These are phyloP conservation scores for Anagrus nilaparvatae DNA, from an alignment of 1,140 invertebrate species.

Conservation along the genomic window DNA sequence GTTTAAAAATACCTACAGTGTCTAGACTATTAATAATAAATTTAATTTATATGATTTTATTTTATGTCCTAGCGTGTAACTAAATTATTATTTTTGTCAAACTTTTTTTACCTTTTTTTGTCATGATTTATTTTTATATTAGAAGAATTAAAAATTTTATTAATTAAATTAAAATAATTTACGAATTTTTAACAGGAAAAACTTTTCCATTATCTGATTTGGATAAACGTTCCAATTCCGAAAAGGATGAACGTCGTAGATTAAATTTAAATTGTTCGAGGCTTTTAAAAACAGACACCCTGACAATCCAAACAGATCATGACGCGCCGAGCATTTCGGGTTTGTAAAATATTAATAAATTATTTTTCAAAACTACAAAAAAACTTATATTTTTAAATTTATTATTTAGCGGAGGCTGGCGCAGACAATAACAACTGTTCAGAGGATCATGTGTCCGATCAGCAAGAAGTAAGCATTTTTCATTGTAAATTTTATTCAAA, in stretches of 20 bases:
- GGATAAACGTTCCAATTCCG: slow-evolving; percentile 63
- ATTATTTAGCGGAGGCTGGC: slow-evolving; percentile 23
- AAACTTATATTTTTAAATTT: too few relatives aligned
- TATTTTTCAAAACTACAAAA: background rate
- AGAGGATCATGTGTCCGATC: slow-evolving; percentile 30
- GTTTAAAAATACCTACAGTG: too few relatives aligned
- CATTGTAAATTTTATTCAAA: background rate
- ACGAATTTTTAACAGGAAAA: slow-evolving; percentile 27
- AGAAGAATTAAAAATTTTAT: too few relatives aligned
- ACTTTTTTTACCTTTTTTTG: background rate
- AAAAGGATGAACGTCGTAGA: slow-evolving; percentile 61
- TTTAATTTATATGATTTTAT: too few relatives aligned
- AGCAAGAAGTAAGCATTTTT: slow-evolving; percentile 29
- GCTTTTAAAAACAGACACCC: slow-evolving; percentile 32
- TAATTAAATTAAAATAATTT: too few relatives aligned
- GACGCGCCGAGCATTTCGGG: slow-evolving; percentile 24
- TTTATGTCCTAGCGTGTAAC: background rate
- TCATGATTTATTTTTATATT: background rate
- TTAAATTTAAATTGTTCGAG: slow-evolving; percentile 40
- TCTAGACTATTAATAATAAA: too few relatives aligned
- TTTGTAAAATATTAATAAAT: background rate
- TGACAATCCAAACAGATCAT: slow-evolving; percentile 40
- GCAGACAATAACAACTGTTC: slow-evolving; percentile 25
- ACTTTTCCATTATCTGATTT: slow-evolving; percentile 37
- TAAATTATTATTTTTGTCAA: background rate